Evolutionary conservation across 2,113 vertebrate species (phyloP).

Genomic region (Anolis carolinensis): DNA sequence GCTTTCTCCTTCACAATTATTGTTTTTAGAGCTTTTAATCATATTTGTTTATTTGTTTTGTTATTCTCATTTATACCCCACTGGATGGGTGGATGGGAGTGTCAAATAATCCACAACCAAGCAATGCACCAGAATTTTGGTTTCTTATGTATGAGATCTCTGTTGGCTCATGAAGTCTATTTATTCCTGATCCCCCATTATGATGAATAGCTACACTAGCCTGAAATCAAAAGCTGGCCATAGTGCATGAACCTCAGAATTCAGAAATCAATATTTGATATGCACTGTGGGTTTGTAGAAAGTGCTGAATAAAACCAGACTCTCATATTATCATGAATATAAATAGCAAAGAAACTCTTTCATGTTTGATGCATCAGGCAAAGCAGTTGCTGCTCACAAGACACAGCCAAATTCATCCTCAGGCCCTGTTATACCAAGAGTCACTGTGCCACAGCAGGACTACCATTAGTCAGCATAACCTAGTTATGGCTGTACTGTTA

Average conservation of each 20-base stretch:
- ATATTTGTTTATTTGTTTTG: not conserved
- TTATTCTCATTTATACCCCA: too few relatives aligned
- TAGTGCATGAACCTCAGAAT: too few relatives aligned
- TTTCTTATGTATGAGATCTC: too few relatives aligned
- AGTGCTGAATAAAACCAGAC: not conserved
- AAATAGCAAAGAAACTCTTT: not conserved
- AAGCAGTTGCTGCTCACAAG: not conserved
- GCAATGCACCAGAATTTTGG: too few relatives aligned
- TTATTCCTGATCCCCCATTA: too few relatives aligned
- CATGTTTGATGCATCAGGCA: not conserved
- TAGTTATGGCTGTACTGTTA: too few relatives aligned
- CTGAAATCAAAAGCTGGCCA: too few relatives aligned
- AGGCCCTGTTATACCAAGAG: not conserved
- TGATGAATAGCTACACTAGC: too few relatives aligned
- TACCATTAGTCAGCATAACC: too few relatives aligned
- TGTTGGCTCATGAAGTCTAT: too few relatives aligned
- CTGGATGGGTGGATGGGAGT: too few relatives aligned
- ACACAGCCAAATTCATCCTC: not conserved
- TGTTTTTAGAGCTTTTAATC: not conserved
- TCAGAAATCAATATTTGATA: not conserved
- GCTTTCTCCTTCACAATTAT: not conserved
- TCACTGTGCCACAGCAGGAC: not conserved
- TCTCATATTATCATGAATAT: not conserved
- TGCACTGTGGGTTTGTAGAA: not conserved
- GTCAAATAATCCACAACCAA: too few relatives aligned